These are phyloP conservation scores for Byasa hedistus DNA, from an alignment of 2,888 invertebrate genomes.

Conservation along the genomic window DNA sequence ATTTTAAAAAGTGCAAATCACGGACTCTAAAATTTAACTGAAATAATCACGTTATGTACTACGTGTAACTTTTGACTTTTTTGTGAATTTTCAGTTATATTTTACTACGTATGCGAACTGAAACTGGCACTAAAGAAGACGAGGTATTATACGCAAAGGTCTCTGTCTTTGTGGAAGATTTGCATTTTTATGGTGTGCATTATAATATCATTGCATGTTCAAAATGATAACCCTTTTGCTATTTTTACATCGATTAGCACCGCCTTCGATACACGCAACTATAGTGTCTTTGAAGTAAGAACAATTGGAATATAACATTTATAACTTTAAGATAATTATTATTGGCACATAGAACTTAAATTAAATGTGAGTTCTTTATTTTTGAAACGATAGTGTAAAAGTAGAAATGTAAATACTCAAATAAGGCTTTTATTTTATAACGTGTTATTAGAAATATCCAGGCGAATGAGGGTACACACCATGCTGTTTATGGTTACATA, in stretches of 20 bases:
- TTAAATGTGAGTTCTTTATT: too few relatives aligned
- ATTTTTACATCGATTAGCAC: slow-evolving; percentile 70
- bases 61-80: too few relatives aligned
- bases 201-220: slow-evolving; percentile 76
- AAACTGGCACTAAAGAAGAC: slow-evolving; percentile 81
- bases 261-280: slow-evolving; percentile 76
- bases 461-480: too few relatives aligned
- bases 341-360: too few relatives aligned
- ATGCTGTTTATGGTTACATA: too few relatives aligned
- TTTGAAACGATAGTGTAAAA: too few relatives aligned
- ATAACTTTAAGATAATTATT: neutral
- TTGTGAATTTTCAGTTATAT: slow-evolving; percentile 50
- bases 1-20: neutral
- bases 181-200: slow-evolving; percentile 84
- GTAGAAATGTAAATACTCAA: too few relatives aligned
- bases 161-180: slow-evolving; percentile 88
- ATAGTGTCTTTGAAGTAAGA: slow-evolving; percentile 76
- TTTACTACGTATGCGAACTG: slow-evolving; percentile 60
- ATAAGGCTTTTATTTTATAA: too few relatives aligned
- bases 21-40: too few relatives aligned
- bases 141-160: slow-evolving; percentile 86
- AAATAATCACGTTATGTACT: too few relatives aligned
- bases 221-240: slow-evolving; percentile 63
- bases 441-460: too few relatives aligned
- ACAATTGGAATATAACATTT: neutral